phyloP scores from a whole-genome alignment of 2,113 vertebrate species.

The Hemicordylus capensis region DNA sequence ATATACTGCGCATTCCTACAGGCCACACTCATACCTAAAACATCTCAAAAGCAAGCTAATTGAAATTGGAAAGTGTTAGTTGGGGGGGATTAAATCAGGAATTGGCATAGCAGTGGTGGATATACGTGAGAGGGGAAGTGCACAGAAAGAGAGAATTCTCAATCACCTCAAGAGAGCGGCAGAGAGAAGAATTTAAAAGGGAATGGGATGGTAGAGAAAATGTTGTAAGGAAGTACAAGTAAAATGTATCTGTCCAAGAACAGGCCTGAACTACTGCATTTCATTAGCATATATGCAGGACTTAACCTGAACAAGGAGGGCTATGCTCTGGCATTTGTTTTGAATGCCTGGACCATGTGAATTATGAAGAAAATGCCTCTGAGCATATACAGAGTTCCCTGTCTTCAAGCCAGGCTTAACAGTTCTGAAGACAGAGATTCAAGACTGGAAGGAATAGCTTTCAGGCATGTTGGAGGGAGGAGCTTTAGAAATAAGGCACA shows the following conservation, averaged over 20 bases:
- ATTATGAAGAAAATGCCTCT: neutral
- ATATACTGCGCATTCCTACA: constrained; percentile 25
- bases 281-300: neutral
- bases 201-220: constrained; percentile 22
- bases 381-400: neutral
- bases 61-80: constrained; percentile 31
- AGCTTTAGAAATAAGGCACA: neutral
- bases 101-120: constrained; percentile 9
- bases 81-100: constrained; percentile 17
- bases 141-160: constrained; percentile 35
- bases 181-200: constrained; percentile 25
- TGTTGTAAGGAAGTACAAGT: constrained; percentile 16
- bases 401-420: neutral
- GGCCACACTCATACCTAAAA: constrained; percentile 48
- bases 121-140: constrained; percentile 33
- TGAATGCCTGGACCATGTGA: neutral
- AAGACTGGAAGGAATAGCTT: neutral
- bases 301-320: neutral
- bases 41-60: neutral
- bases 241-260: neutral
- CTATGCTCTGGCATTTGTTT: neutral
- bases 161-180: neutral
- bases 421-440: neutral
- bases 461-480: neutral
- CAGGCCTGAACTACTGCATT: too few species aligned